Conservation (phyloP, 2,113 vertebrate genomes). For the Myxocyprinus asiaticus region DNA sequence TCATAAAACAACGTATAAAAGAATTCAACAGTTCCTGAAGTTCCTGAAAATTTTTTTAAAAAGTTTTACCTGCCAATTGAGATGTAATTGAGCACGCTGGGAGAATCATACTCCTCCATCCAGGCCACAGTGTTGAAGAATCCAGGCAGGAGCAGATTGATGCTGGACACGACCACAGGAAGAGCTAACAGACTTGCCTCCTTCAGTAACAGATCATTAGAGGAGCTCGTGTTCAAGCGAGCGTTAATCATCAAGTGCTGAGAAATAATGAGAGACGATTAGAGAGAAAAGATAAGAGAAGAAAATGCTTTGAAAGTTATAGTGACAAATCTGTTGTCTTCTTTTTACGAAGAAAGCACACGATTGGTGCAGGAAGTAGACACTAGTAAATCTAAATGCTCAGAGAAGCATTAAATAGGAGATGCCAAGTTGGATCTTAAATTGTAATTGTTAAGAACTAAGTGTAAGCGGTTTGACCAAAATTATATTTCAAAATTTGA, state of each 20-base stretch:
- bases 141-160: slow-evolving; percentile 80
- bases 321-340: no score
- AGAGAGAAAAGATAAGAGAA: not conserved
- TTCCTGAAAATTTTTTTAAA: no score
- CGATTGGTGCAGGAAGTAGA: no score
- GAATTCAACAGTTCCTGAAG: not conserved
- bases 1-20: not conserved
- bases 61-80: slow-evolving; percentile 80
- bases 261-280: not conserved
- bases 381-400: no score
- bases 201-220: not conserved
- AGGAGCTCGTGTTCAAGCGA: not conserved
- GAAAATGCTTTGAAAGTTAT: no score
- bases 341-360: no score
- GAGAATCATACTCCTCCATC: slow-evolving; percentile 86
- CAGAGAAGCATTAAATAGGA: no score
- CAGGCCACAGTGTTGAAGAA: slow-evolving; percentile 79
- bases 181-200: slow-evolving; percentile 78
- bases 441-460: no score
- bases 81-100: slow-evolving; percentile 75
- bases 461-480: no score
- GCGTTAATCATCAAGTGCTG: slow-evolving; percentile 42
- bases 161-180: slow-evolving; percentile 80
- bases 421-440: no score
- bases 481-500: no score